Evolutionary conservation across 2,113 vertebrate species (phyloP).

Genomic region (Nothobranchius furzeri): DNA sequence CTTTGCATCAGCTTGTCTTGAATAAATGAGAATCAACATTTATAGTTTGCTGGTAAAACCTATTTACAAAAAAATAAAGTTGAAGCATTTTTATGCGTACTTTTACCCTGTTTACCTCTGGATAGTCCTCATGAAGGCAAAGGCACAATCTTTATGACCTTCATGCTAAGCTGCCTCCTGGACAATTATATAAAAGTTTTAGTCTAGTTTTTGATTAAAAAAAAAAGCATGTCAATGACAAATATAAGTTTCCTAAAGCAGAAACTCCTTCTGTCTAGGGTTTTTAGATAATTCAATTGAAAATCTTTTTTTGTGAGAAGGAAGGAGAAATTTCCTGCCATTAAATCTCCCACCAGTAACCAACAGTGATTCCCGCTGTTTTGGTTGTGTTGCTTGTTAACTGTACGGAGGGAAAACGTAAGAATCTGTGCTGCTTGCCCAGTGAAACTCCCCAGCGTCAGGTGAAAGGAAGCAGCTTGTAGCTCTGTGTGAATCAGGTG

Average conservation of each 20-base stretch:
- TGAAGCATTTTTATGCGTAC: not conserved
- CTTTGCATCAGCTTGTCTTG: too few relatives aligned
- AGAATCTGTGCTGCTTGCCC: constrained; percentile 22
- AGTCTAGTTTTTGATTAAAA: constrained; percentile 1
- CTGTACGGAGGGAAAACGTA: constrained; percentile 18
- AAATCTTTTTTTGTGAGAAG: constrained; percentile 3
- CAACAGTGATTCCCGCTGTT: constrained; percentile 23
- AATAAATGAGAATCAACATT: too few relatives aligned
- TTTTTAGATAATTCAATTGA: constrained; percentile 15
- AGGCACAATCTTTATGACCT: constrained; percentile 29
- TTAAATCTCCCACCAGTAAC: constrained; percentile 1
- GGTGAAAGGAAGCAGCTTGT: constrained; percentile 54
- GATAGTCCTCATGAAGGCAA: constrained; percentile 17
- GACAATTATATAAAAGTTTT: constrained; percentile 27
- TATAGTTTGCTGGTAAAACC: not conserved
- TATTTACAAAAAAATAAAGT: not conserved
- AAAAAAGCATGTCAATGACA: not conserved
- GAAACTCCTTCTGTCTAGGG: not conserved
- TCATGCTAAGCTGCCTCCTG: constrained; percentile 11
- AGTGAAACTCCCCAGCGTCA: constrained; percentile 34
- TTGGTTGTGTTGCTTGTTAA: constrained; percentile 13
- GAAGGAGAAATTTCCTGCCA: not conserved
- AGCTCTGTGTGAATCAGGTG: constrained; percentile 52
- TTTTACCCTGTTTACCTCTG: constrained; percentile 2
- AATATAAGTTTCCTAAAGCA: constrained; percentile 8